phyloP scores from a whole-genome alignment of 2,113 vertebrate species.

The Octodon degus region DNA sequence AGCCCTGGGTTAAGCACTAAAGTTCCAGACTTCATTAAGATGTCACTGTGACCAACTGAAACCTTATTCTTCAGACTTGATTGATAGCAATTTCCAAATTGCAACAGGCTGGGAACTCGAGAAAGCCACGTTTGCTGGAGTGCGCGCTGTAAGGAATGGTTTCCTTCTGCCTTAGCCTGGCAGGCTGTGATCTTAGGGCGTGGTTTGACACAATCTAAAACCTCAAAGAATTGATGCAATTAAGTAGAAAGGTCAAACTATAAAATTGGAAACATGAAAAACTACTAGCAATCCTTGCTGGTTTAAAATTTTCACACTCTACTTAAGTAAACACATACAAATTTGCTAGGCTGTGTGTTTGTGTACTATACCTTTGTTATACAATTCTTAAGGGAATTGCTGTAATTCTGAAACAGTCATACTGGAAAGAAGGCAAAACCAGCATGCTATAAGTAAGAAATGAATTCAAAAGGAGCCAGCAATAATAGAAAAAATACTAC shows the following conservation, averaged over 20 bases:
- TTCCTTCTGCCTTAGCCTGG: conserved; percentile 8
- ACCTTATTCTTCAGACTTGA: background rate
- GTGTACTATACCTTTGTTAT: background rate
- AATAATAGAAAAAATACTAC: background rate
- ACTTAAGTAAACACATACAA: background rate
- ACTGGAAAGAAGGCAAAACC: background rate
- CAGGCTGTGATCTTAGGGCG: conserved; percentile 47
- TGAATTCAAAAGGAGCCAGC: background rate
- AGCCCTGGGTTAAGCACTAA: background rate
- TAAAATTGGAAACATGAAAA: conserved; percentile 31
- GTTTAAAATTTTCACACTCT: conserved; percentile 12
- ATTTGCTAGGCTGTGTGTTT: background rate
- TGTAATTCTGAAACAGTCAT: background rate
- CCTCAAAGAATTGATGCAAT: background rate
- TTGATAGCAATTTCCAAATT: conserved; percentile 47
- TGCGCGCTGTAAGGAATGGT: conserved; percentile 1
- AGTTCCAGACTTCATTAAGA: conserved; percentile 8
- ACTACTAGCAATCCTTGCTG: background rate
- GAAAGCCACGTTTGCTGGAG: background rate
- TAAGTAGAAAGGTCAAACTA: conserved; percentile 46
- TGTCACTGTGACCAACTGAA: background rate
- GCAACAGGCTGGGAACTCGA: background rate
- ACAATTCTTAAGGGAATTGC: background rate
- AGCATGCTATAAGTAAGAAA: background rate
- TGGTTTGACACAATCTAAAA: background rate